Evolutionary conservation across 2,888 invertebrate species (phyloP).

Genomic region (Heliconius hortense): DNA sequence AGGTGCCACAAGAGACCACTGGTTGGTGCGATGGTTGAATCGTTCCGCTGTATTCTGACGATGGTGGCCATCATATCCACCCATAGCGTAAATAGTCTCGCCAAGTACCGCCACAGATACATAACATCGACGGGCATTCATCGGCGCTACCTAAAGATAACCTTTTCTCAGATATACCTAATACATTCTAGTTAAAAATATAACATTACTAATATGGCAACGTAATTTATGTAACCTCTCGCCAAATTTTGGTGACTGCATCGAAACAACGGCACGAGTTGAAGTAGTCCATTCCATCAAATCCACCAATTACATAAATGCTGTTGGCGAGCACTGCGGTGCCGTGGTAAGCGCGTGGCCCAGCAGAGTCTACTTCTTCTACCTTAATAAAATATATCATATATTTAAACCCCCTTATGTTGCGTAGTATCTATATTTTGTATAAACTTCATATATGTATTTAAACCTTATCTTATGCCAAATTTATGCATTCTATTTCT

Average conservation of each 20-base stretch:
- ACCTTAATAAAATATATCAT: conserved; percentile 66
- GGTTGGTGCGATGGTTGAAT: conserved; percentile 91
- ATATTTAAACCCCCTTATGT: not conserved
- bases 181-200: not conserved
- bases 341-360: conserved; percentile 96
- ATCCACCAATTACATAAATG: conserved; percentile 95
- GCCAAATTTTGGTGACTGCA: conserved; percentile 91
- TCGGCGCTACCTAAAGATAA: conserved; percentile 86
- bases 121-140: conserved; percentile 94
- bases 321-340: conserved; percentile 92
- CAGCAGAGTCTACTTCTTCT: conserved; percentile 89
- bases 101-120: conserved; percentile 91
- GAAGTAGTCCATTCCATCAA: conserved; percentile 94
- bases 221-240: conserved; percentile 79
- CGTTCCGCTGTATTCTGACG: conserved; percentile 93
- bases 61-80: conserved; percentile 93
- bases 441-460: too few species aligned
- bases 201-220: not conserved
- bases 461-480: not conserved
- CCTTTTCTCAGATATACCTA: not conserved
- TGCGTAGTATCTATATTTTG: too few species aligned
- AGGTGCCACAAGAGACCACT: conserved; percentile 92
- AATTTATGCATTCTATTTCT: not conserved
- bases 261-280: conserved; percentile 94
- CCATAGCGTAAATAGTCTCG: conserved; percentile 92